Conservation (phyloP, 1,140 invertebrate species). For the Drosophila paulistorum region DNA sequence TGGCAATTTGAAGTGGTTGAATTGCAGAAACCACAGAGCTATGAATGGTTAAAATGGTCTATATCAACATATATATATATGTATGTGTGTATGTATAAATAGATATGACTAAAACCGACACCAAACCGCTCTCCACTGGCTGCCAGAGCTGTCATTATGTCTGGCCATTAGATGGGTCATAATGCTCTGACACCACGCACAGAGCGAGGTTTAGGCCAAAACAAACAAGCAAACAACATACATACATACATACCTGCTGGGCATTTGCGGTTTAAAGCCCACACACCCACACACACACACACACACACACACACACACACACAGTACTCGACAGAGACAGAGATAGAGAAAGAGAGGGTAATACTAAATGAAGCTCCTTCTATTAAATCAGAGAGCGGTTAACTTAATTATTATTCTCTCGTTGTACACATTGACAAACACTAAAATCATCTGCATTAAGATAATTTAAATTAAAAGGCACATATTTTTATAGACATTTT, state of each 20-base stretch:
- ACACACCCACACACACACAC: neutral
- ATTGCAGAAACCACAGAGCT: neutral
- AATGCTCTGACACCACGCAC: neutral
- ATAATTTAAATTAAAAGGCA: slow-evolving; percentile 50
- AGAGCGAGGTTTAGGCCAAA: neutral
- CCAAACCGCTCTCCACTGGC: too few relatives aligned
- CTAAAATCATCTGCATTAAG: slow-evolving; percentile 40
- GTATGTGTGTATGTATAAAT: too few relatives aligned
- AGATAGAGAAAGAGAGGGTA: neutral
- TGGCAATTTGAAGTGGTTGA: neutral
- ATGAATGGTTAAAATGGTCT: too few relatives aligned
- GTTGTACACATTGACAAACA: slow-evolving; percentile 33
- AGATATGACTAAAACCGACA: neutral
- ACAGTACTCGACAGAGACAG: neutral
- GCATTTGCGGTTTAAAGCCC: neutral
- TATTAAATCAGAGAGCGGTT: neutral
- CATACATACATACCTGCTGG: slow-evolving; percentile 18
- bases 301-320: neutral
- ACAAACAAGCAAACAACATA: neutral
- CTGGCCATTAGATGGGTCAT: too few relatives aligned
- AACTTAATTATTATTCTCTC: slow-evolving; percentile 5
- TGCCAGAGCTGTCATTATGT: too few relatives aligned
- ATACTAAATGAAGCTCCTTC: neutral
- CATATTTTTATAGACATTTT: neutral
- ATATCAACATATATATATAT: too few relatives aligned